These are phyloP conservation scores for Camelus bactrianus DNA, from an alignment of 2,113 vertebrate genomes.

Conservation along the genomic window DNA sequence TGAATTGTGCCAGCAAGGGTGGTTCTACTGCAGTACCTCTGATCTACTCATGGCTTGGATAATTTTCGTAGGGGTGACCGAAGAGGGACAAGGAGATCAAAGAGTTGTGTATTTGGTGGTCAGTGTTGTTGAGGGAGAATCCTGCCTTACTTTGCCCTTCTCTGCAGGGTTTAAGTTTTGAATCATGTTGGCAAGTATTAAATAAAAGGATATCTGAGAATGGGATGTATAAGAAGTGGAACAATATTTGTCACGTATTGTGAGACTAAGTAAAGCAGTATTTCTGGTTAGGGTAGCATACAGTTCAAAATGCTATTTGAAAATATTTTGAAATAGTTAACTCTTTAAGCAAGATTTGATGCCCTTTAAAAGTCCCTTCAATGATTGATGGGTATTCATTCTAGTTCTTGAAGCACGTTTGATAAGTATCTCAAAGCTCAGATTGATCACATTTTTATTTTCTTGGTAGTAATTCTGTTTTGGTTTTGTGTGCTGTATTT, in stretches of 20 bases:
- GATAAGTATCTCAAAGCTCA: background rate
- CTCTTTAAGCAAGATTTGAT: slow-evolving; percentile 16
- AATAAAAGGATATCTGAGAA: background rate
- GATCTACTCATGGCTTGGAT: background rate
- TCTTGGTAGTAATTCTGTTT: background rate
- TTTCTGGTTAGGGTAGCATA: background rate
- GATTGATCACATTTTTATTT: background rate
- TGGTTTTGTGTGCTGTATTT: background rate
- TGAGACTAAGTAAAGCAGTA: background rate
- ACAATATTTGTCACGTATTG: background rate
- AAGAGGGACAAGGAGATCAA: background rate
- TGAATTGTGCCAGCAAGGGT: background rate
- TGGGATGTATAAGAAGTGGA: background rate
- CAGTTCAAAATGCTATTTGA: slow-evolving; percentile 4
- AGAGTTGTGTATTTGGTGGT: background rate
- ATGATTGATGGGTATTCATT: background rate
- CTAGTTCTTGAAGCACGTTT: slow-evolving; percentile 6
- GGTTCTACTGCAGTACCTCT: background rate
- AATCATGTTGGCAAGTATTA: background rate
- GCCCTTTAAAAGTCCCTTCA: background rate
- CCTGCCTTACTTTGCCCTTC: background rate
- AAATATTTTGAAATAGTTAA: slow-evolving; percentile 16
- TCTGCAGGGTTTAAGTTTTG: background rate
- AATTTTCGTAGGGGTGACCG: background rate
- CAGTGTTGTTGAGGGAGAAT: background rate